These are phyloP conservation scores for Electrophaes corylata DNA, from an alignment of 2,888 invertebrate species.

Conservation along the genomic window DNA sequence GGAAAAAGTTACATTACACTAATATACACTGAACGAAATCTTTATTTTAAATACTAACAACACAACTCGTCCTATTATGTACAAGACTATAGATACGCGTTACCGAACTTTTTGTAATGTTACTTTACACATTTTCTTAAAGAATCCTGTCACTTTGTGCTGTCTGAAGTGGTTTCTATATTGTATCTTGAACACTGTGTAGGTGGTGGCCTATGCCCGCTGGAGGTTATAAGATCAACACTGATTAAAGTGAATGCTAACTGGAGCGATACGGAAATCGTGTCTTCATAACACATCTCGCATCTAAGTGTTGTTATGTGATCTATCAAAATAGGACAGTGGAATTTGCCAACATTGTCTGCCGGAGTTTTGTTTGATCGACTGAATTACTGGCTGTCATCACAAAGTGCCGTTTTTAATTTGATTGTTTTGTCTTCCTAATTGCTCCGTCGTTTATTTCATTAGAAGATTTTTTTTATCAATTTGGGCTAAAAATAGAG, in stretches of 20 bases:
- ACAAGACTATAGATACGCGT: too few relatives aligned
- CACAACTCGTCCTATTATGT: too few relatives aligned
- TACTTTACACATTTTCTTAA: too few relatives aligned
- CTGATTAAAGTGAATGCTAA: slow-evolving; percentile 50
- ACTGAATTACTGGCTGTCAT: slow-evolving; percentile 26
- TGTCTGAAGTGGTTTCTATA: slow-evolving; percentile 8
- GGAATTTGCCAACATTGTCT: slow-evolving; percentile 54
- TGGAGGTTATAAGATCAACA: slow-evolving; percentile 58
- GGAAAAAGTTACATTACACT: too few relatives aligned
- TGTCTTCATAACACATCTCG: slow-evolving; percentile 48
- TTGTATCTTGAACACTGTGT: slow-evolving; percentile 17
- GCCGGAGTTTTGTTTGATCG: slow-evolving; percentile 43
- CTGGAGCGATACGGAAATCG: slow-evolving; percentile 57
- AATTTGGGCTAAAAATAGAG: slow-evolving; percentile 7
- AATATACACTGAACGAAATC: too few relatives aligned
- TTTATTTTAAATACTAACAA: too few relatives aligned
- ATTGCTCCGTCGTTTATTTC: slow-evolving; percentile 19
- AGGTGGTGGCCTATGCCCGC: slow-evolving; percentile 6
- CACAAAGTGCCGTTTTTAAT: slow-evolving; percentile 20
- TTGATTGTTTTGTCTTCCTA: slow-evolving; percentile 22
- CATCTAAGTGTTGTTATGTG: slow-evolving; percentile 47
- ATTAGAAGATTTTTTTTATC: slow-evolving; percentile 10
- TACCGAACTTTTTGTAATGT: too few relatives aligned
- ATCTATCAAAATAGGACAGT: slow-evolving; percentile 54
- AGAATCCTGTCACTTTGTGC: neutral